phyloP scores from a whole-genome alignment of 2,888 invertebrate species.

The Leptinotarsa haldemani region DNA sequence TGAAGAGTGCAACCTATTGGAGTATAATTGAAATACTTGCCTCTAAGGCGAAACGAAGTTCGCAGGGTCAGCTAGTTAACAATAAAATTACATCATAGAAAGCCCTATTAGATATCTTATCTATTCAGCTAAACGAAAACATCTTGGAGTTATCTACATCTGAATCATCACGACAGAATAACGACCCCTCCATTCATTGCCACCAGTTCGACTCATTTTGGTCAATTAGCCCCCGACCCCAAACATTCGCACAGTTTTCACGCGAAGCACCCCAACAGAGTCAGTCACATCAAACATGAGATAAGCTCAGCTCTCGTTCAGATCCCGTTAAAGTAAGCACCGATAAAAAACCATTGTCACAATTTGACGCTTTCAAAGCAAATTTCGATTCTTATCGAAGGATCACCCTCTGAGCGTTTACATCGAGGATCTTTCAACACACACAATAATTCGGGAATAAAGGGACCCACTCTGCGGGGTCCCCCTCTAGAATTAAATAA shows the following conservation, averaged over 20 bases:
- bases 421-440: conserved; percentile 31
- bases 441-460: conserved; percentile 46
- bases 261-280: conserved; percentile 8
- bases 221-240: conserved; percentile 9
- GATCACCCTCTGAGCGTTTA: conserved; percentile 32
- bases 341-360: conserved; percentile 35
- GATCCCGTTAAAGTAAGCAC: conserved; percentile 16
- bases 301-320: conserved; percentile 15
- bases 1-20: too few relatives aligned
- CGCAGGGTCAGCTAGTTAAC: too few relatives aligned
- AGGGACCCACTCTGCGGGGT: conserved; percentile 30
- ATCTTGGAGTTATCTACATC: too few relatives aligned
- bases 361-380: conserved; percentile 37
- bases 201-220: conserved; percentile 4
- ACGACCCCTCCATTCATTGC: not conserved
- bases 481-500: conserved; percentile 55
- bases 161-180: not conserved
- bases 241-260: conserved; percentile 17
- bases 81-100: too few relatives aligned
- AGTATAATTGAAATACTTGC: too few relatives aligned
- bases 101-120: too few relatives aligned
- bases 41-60: too few relatives aligned
- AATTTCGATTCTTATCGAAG: conserved; percentile 35
- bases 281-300: conserved; percentile 16
- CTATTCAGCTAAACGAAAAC: too few relatives aligned